Percentiles rank a stretch among this genome's conserved stretches.
These are phyloP conservation scores for Pterocles orientalis DNA, from an alignment of 2,113 vertebrate species.

Conservation along the genomic window DNA sequence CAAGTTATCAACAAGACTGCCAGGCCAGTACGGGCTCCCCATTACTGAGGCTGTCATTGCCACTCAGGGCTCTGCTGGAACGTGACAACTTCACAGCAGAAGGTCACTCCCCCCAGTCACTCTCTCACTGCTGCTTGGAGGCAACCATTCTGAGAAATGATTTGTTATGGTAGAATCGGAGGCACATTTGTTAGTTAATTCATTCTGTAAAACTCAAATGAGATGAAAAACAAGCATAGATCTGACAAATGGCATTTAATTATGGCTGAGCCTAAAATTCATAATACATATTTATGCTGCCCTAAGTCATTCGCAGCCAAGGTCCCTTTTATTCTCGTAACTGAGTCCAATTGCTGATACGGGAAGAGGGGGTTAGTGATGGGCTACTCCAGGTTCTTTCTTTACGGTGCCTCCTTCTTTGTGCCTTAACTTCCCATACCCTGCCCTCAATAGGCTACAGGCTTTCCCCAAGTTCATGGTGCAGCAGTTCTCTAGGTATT, in stretches of 20 bases:
- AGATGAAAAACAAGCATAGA: conserved; percentile 58
- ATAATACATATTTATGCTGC: conserved; percentile 53
- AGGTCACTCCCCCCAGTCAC: conserved; percentile 57
- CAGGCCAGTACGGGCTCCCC: conserved; percentile 48
- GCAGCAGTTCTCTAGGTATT: background rate
- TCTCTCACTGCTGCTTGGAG: conserved; percentile 17
- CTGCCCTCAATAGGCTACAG: background rate
- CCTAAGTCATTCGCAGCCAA: conserved; percentile 59
- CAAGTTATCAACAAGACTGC: conserved; percentile 39
- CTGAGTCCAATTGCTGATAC: conserved; percentile 14
- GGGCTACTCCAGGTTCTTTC: background rate
- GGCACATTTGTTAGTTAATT: conserved; percentile 61
- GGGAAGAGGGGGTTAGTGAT: background rate
- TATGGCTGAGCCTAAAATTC: conserved; percentile 51
- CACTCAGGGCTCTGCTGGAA: conserved; percentile 52
- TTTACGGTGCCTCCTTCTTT: background rate
- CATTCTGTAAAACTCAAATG: conserved; percentile 49
- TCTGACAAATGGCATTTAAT: conserved; percentile 59
- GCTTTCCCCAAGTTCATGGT: background rate
- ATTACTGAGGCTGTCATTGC: conserved; percentile 52
- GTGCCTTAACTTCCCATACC: background rate
- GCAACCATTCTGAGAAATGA: conserved; percentile 39
- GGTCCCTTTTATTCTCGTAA: conserved; percentile 53
- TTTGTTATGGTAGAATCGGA: conserved; percentile 60
- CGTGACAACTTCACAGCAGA: conserved; percentile 33